These are phyloP conservation scores for Resseliella maxima DNA, from an alignment of 2,888 invertebrate genomes.

Conservation along the genomic window DNA sequence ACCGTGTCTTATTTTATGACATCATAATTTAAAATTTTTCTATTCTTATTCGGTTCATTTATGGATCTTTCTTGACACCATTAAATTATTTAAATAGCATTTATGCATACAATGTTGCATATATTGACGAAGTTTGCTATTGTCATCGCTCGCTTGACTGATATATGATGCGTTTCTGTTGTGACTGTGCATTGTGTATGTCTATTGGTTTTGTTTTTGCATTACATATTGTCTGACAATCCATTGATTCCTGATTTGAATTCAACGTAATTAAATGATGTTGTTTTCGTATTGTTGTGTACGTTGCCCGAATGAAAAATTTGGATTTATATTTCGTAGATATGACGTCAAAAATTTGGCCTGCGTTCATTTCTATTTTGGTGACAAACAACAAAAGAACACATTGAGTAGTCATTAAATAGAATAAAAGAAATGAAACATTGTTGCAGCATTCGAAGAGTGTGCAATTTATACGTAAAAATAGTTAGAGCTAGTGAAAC, in stretches of 20 bases:
- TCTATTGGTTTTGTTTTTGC: constrained; percentile 27
- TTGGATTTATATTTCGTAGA: too few relatives aligned
- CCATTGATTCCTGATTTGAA: constrained; percentile 26
- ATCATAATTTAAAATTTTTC: constrained; percentile 51
- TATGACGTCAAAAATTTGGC: constrained; percentile 3
- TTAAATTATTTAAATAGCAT: constrained; percentile 46
- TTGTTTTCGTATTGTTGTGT: background rate
- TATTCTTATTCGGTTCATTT: constrained; percentile 40
- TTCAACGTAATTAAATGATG: constrained; percentile 36
- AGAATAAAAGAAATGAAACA: background rate
- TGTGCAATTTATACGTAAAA: background rate
- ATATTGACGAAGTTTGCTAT: background rate
- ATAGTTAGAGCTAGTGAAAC: background rate
- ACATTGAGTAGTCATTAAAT: constrained; percentile 23
- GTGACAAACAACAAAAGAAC: constrained; percentile 21
- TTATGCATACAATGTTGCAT: constrained; percentile 47
- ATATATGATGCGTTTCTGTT: constrained; percentile 32
- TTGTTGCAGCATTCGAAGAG: background rate
- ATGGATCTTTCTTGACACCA: constrained; percentile 35
- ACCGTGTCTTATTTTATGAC: constrained; percentile 55
- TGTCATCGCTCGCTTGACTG: constrained; percentile 7
- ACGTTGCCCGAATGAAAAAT: background rate
- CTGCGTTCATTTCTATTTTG: background rate
- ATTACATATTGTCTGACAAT: background rate
- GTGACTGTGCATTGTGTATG: background rate